Evolutionary conservation across 2,113 vertebrate species (phyloP).

Genomic region (Spheniscus mendiculus): DNA sequence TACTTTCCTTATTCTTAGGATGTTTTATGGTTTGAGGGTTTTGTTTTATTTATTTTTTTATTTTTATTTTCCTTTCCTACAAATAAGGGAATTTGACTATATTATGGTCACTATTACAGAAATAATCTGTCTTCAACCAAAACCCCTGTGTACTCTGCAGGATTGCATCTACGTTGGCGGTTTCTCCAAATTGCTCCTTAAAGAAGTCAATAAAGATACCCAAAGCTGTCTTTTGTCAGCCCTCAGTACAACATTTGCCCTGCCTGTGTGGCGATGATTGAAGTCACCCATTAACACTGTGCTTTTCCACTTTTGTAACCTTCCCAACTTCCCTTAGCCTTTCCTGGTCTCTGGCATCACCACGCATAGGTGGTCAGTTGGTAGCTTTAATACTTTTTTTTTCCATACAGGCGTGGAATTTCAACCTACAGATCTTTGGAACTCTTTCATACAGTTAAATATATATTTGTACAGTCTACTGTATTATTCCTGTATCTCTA

Average conservation of each 20-base stretch:
- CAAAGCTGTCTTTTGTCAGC: background rate
- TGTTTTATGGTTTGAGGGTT: background rate
- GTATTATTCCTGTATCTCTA: background rate
- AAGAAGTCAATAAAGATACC: background rate
- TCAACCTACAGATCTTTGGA: background rate
- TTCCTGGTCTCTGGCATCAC: background rate
- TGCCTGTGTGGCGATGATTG: background rate
- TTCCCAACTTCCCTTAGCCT: background rate
- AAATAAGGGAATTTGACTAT: background rate
- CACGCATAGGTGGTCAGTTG: accelerated
- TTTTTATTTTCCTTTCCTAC: background rate
- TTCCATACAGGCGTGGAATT: background rate
- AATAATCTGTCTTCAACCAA: background rate
- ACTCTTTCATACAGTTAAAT: background rate
- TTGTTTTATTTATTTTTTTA: background rate
- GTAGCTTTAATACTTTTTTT: background rate
- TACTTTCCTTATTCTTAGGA: background rate
- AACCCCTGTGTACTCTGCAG: accelerated
- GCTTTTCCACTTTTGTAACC: background rate
- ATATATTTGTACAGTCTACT: background rate
- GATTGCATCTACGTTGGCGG: background rate
- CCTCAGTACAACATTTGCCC: background rate
- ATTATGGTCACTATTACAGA: background rate
- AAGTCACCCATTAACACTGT: background rate
- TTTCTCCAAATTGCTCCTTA: background rate